phyloP scores from a whole-genome alignment of 2,797 vertebrate species.

The Gallinago nigripennis region DNA sequence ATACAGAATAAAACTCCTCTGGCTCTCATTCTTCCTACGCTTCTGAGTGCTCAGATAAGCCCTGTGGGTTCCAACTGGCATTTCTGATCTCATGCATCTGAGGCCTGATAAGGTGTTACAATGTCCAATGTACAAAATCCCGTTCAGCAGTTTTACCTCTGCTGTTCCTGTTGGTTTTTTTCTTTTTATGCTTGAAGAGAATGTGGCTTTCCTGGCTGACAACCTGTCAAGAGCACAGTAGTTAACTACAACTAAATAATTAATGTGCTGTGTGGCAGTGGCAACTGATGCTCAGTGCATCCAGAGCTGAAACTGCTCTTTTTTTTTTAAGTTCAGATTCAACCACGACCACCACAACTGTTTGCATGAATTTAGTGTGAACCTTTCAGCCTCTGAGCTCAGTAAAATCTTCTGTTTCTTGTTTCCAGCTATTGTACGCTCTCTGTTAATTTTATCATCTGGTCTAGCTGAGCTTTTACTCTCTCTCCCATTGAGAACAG shows the following conservation, averaged over 20 bases:
- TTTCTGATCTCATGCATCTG: conserved; percentile 50
- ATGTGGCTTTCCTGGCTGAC: conserved; percentile 16
- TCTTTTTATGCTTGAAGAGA: background rate
- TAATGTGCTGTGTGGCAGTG: background rate
- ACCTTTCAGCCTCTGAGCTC: background rate
- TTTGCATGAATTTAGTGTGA: background rate
- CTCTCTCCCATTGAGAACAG: background rate
- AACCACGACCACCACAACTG: background rate
- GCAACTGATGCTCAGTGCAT: background rate
- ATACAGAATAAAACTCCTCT: conserved; percentile 59
- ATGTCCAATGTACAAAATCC: conserved; percentile 7
- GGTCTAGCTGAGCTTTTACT: background rate
- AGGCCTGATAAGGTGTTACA: conserved; percentile 59
- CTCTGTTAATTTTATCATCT: background rate
- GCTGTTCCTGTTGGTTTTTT: background rate
- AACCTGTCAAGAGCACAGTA: background rate
- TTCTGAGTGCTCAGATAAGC: conserved; percentile 60
- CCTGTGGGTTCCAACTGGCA: conserved; percentile 47
- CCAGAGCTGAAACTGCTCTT: background rate
- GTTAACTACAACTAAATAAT: background rate
- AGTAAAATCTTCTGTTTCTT: background rate
- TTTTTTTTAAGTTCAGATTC: background rate
- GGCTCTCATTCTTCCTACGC: background rate
- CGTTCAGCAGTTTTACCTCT: conserved; percentile 1
- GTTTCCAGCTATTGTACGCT: background rate